These are phyloP conservation scores for Ascaphus truei DNA, from an alignment of 2,113 vertebrate species.

Conservation along the genomic window DNA sequence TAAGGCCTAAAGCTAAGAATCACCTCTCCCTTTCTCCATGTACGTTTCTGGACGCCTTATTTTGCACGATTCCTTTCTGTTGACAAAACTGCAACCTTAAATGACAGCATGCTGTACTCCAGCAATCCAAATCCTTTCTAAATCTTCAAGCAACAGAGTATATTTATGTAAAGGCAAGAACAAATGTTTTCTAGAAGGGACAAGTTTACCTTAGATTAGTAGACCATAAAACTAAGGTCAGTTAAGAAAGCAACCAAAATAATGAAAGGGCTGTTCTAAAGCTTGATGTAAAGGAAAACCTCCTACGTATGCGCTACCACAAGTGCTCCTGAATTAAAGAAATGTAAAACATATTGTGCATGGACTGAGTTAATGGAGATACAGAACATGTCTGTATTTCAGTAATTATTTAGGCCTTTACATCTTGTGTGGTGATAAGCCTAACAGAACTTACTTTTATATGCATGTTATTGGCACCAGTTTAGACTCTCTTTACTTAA, in stretches of 20 bases:
- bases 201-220: background rate
- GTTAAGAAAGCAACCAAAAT: background rate
- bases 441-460: background rate
- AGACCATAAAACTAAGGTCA: background rate
- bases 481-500: constrained; percentile 10
- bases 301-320: background rate
- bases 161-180: background rate
- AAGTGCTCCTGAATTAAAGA: background rate
- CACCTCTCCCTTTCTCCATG: no score
- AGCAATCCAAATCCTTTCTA: no score
- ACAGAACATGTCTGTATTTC: background rate
- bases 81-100: no score
- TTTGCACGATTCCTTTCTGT: no score
- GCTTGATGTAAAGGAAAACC: constrained; percentile 12
- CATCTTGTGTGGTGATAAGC: background rate
- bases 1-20: no score
- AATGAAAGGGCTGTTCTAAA: constrained; percentile 5
- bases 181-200: background rate
- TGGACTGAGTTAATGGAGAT: background rate
- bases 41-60: no score
- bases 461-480: background rate
- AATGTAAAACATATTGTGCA: constrained; percentile 11
- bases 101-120: no score
- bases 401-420: background rate
- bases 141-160: background rate